Base-by-base conservation (phyloP, 2,888 invertebrate species). In the Ernsta delagoae region DNA sequence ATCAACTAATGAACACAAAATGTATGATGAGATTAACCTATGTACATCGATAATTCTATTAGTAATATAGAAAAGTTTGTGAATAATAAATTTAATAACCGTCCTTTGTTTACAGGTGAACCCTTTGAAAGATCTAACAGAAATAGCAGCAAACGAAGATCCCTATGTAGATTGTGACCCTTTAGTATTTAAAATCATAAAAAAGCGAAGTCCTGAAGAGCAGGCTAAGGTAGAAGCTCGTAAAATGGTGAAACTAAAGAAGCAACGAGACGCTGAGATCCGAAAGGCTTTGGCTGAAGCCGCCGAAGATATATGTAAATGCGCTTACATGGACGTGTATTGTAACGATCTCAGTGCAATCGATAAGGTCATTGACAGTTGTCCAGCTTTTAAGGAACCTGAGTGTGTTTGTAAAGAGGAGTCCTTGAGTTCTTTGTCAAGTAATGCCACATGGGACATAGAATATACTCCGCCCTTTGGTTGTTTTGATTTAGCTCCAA, bases 401-500 rank as follows among this genome's bases (percentile, higher is more conserved):
- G 89, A 85, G 0, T 93, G 93, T 65, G 68, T 91, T 11, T 93
- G 93, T 59, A 76, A 85, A 57, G 87, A 84, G 12, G 89, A 91
- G 74, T 91, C 91, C 0, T 69, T 92, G 12, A 91, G 92, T 72
- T 91, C 92, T 8, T 72, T 92, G 1, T 94, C 94, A 0, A 94
- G 94, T 65, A 95, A 96, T 71, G 95, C 95, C 1, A 96, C 96
- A 69, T 94, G 96, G 85, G 96, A 96, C 76, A 95, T 96, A 53
- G 96, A 96, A 71, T 96, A 96, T 65, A 96, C 96, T 0, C 96
- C 96, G 0, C 96, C 96, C 0, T 96, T 95, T 54, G 96, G 95
- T 0, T 92, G 96, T 50, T 95, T 96, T 63, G 95, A 94, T 74
- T 92, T 95, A 1, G 90, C 94, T 69, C 88, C 94, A 0, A 89